Evolutionary conservation across 1,140 invertebrate genomes (phyloP).

Genomic region (Drosophila melanica): DNA sequence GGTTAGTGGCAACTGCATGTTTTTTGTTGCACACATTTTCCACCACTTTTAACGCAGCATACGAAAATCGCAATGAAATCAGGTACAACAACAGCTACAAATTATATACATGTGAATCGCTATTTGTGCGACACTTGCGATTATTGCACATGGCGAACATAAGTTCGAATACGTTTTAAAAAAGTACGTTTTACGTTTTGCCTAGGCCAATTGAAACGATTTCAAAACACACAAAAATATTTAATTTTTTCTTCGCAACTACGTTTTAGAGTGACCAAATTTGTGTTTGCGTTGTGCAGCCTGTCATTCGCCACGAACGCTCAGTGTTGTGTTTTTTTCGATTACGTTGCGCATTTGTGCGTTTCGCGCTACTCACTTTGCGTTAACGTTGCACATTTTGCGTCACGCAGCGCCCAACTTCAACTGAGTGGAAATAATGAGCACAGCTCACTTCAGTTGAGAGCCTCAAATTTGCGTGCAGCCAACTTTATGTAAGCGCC

Average conservation of each 20-base stretch:
- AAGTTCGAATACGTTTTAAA: constrained; percentile 6
- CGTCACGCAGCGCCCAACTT: constrained; percentile 22
- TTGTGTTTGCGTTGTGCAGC: constrained; percentile 48
- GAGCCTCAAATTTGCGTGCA: background rate
- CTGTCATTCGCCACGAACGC: constrained; percentile 32
- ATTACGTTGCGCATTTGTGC: constrained; percentile 9
- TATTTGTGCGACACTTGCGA: constrained; percentile 6
- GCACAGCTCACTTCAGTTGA: constrained; percentile 8
- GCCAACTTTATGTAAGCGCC: constrained; percentile 25
- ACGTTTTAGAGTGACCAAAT: constrained; percentile 64
- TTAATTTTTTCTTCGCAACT: constrained; percentile 73
- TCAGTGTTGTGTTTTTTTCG: constrained; percentile 25
- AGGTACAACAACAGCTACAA: constrained; percentile 48
- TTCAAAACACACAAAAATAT: constrained; percentile 68
- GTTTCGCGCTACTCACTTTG: constrained; percentile 4
- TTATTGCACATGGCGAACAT: constrained; percentile 34
- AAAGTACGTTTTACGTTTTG: constrained; percentile 35
- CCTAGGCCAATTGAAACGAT: constrained; percentile 26
- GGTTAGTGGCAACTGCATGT: constrained; percentile 44
- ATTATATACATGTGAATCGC: constrained; percentile 45
- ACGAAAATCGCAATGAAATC: constrained; percentile 47
- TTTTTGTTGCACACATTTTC: constrained; percentile 57
- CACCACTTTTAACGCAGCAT: constrained; percentile 51
- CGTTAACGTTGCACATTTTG: constrained; percentile 3
- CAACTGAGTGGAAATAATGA: background rate